Percentiles rank a stretch among this genome's conserved stretches.
Conservation (phyloP, 2,888 invertebrate species). For the Aspidiotus destructor region DNA sequence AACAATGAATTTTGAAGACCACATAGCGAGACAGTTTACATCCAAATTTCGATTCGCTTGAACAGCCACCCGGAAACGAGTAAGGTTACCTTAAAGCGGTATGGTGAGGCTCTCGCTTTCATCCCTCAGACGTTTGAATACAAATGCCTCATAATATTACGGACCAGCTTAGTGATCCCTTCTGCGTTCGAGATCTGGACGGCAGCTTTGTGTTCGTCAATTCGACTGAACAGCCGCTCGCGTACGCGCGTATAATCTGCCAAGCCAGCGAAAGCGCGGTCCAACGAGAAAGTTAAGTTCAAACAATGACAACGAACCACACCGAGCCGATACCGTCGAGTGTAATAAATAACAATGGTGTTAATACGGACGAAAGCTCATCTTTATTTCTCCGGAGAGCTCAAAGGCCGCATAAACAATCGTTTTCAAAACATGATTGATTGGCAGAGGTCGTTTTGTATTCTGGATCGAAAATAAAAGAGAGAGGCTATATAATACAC, state of each 20-base stretch:
- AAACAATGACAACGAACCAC: neutral
- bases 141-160: too few relatives aligned
- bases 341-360: constrained; percentile 26
- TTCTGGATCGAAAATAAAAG: constrained; percentile 5
- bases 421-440: constrained; percentile 31
- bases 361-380: constrained; percentile 19
- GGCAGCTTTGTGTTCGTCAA: too few relatives aligned
- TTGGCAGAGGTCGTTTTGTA: constrained; percentile 25
- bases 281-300: constrained; percentile 13
- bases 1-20: too few relatives aligned
- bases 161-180: too few relatives aligned
- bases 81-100: too few relatives aligned
- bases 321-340: constrained; percentile 21
- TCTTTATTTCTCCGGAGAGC: constrained; percentile 29
- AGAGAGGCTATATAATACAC: neutral
- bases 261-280: neutral
- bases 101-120: too few relatives aligned
- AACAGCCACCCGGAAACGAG: too few relatives aligned
- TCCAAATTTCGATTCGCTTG: too few relatives aligned
- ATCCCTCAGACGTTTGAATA: too few relatives aligned
- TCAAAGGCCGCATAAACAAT: constrained; percentile 23
- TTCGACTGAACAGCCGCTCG: too few relatives aligned
- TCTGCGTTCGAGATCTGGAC: too few relatives aligned
- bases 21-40: too few relatives aligned
- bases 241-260: constrained; percentile 11